These are phyloP conservation scores for Rhinolophus ferrumequinum DNA, from an alignment of 2,113 vertebrate genomes.

Conservation along the genomic window DNA sequence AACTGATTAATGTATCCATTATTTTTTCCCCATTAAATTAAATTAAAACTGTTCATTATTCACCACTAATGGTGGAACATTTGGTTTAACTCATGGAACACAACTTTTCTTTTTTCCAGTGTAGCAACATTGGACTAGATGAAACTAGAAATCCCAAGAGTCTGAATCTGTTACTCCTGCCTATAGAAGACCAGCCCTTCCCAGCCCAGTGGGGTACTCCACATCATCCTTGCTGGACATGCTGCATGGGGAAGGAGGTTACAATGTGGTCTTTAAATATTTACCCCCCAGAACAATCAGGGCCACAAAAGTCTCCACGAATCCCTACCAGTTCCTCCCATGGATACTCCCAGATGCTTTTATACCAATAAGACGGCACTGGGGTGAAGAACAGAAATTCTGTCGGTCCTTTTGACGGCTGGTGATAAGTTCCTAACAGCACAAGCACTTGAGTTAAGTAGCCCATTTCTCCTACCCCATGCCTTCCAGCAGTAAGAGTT, in stretches of 20 bases:
- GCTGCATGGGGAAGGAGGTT: neutral
- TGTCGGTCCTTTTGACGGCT: neutral
- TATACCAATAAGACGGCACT: neutral
- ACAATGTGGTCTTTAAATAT: neutral
- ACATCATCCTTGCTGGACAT: neutral
- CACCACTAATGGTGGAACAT: neutral
- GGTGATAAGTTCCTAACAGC: neutral
- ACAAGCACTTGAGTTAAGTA: neutral
- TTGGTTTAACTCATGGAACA: neutral
- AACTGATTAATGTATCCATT: neutral
- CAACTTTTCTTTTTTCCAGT: neutral
- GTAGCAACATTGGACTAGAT: neutral
- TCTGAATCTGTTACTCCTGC: neutral
- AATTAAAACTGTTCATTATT: neutral
- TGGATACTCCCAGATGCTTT: neutral
- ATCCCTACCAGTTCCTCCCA: neutral
- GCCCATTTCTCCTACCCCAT: neutral
- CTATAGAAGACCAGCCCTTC: neutral
- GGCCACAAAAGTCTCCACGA: neutral
- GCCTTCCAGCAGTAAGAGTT: neutral
- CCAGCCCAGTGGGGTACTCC: too few species aligned
- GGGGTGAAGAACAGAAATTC: neutral
- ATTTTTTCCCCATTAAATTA: constrained; percentile 2
- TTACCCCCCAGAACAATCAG: neutral
- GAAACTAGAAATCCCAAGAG: neutral